Conservation (phyloP, 2,888 invertebrate species). For the Andricus curvator region DNA sequence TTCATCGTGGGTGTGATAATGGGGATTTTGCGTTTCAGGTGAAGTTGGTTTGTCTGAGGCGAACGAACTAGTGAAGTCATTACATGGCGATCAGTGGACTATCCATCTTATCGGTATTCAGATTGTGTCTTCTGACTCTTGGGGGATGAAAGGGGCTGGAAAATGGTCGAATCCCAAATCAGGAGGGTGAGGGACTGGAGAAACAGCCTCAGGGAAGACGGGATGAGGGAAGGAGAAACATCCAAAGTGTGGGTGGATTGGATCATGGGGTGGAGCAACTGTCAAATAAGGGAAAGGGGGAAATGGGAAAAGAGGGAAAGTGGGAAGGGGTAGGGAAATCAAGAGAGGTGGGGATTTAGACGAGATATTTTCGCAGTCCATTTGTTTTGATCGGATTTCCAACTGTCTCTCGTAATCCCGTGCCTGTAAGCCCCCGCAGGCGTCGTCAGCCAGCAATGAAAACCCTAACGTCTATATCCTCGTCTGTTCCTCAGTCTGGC, state of each 20-base stretch:
- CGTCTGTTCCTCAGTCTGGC: constrained; percentile 42
- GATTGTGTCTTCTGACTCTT: constrained; percentile 63
- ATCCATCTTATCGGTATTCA: constrained; percentile 73
- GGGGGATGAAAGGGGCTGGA: constrained; percentile 49
- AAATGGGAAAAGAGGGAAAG: constrained; percentile 72
- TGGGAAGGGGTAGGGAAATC: constrained; percentile 31
- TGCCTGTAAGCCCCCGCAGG: constrained; percentile 71
- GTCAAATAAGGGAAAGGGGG: constrained; percentile 59
- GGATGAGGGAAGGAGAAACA: constrained; percentile 42
- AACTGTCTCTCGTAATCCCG: constrained; percentile 75
- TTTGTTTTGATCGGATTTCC: constrained; percentile 77
- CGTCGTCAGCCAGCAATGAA: constrained; percentile 73
- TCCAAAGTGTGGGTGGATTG: constrained; percentile 37
- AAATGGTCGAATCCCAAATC: constrained; percentile 49
- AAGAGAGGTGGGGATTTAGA: constrained; percentile 38
- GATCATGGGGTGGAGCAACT: constrained; percentile 55
- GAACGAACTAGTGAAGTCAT: constrained; percentile 62
- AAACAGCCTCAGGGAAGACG: constrained; percentile 35
- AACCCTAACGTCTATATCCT: constrained; percentile 70
- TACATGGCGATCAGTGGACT: constrained; percentile 71
- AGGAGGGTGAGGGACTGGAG: constrained; percentile 56
- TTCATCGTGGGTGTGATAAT: constrained; percentile 63
- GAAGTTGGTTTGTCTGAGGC: constrained; percentile 33
- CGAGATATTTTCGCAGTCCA: constrained; percentile 73
- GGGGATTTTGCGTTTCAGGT: constrained; percentile 43